A percentile compares a stretch with the other conserved stretches of the same genome.
Evolutionary conservation across 2,797 vertebrate species (phyloP).

Genomic region (Strix occidentalis): DNA sequence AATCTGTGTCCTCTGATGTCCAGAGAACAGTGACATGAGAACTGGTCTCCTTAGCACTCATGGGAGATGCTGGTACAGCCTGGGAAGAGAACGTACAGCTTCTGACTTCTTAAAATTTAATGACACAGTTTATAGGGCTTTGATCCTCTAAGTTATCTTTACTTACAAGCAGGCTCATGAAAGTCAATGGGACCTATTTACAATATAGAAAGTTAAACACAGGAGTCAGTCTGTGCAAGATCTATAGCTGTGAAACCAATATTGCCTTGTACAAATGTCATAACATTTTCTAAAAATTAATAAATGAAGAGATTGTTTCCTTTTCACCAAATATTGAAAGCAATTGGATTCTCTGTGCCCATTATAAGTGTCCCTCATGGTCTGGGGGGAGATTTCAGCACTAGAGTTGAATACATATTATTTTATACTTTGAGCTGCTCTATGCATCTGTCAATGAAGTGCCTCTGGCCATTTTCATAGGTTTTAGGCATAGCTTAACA

Average conservation of each 20-base stretch:
- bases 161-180: slow-evolving; percentile 62
- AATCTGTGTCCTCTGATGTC: slow-evolving; percentile 7
- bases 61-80: slow-evolving; percentile 24
- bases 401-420: not conserved
- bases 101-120: slow-evolving; percentile 67
- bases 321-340: not conserved
- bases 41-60: slow-evolving; percentile 43
- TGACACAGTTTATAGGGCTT: slow-evolving; percentile 60
- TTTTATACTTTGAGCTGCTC: not conserved
- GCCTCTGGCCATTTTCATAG: not conserved
- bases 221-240: not conserved
- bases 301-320: not conserved
- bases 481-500: not conserved
- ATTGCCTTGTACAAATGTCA: not conserved
- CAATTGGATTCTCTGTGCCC: not conserved
- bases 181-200: slow-evolving; percentile 63
- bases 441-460: not conserved
- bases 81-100: slow-evolving; percentile 5
- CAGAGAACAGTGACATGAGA: not conserved
- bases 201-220: slow-evolving; percentile 50
- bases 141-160: slow-evolving; percentile 67
- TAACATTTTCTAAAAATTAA: slow-evolving; percentile 12
- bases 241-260: slow-evolving; percentile 9
- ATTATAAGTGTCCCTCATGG: not conserved
- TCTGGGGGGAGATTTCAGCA: not conserved